Evolutionary conservation across 1,140 invertebrate genomes (phyloP).

Genomic region (Thaumetopoea pityocampa): DNA sequence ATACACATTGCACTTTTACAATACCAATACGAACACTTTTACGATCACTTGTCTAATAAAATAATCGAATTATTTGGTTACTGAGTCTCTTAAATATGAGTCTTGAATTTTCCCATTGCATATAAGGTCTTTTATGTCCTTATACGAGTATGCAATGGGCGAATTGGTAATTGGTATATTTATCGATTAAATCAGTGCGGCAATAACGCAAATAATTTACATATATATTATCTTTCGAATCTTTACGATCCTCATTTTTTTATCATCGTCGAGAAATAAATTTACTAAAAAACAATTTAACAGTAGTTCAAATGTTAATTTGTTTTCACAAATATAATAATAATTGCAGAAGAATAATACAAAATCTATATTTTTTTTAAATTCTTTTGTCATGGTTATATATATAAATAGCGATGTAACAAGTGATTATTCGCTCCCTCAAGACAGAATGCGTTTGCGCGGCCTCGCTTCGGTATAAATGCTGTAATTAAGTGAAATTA

Average conservation of each 20-base stretch:
- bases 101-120: too few relatives aligned
- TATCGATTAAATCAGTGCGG: conserved; percentile 20
- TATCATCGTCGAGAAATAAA: background rate
- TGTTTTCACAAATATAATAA: too few relatives aligned
- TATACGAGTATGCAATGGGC: too few relatives aligned
- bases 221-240: conserved; percentile 6
- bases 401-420: conserved; percentile 23
- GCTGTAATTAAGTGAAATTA: conserved; percentile 73
- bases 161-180: too few relatives aligned
- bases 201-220: conserved; percentile 3
- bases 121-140: conserved; percentile 24
- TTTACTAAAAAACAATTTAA: conserved; percentile 14
- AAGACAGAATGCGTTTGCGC: conserved; percentile 38
- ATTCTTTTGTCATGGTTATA: conserved; percentile 38
- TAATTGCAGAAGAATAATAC: conserved; percentile 32
- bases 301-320: too few relatives aligned
- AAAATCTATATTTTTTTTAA: conserved; percentile 52
- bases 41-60: conserved; percentile 61
- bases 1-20: conserved; percentile 6
- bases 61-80: conserved; percentile 51
- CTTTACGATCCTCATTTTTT: too few relatives aligned
- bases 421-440: conserved; percentile 36
- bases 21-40: conserved; percentile 48
- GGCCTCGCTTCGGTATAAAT: conserved; percentile 61
- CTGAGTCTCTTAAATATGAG: conserved; percentile 19